Evolutionary conservation across 2,888 invertebrate genomes (phyloP), one percentile per base, ranked within the genome.

Genomic region (Oasisia sp.): DNA sequence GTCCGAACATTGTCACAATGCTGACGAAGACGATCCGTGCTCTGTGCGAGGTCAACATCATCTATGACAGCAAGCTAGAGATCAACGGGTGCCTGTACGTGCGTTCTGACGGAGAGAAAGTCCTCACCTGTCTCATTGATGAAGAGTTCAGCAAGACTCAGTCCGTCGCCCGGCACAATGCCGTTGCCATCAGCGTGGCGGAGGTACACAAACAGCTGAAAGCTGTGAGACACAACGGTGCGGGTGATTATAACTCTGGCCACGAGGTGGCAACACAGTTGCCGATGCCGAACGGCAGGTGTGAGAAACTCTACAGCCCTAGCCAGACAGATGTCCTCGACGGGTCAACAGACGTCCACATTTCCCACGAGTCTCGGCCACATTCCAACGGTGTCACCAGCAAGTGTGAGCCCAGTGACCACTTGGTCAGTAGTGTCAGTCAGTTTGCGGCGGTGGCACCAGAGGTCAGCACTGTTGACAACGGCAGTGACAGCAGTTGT

Each of bases 21-120:
- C 92, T 94, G 38, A 93, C 93, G 27, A 93, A 94, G 89, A 94
- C 94, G 27, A 94, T 94, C 89, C 94, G 94, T 91, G 94, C 94
- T 32, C 93, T 94, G n/a, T 94, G 94, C 74, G 94, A 94, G 90
- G 94, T 94, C 32, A 94, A 94, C 92, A 93, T 94, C 58, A 93
- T 93, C 38, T 94, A 93, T 74, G 93, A 94, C 89, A 45, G 93
- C 32, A 94, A 94, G 74, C 92, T 94, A 32, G 94, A 94, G 90
- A 94, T 94, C 50, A 93, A 93, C n/a, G 94, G 94, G 45, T 93
- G 93, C 89, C 56, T 94, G 50, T 94, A 94, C 89, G 93, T 94
- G 9, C 91, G 94, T 14, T 94, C 94, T 1, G 94, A 94, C 56
- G 94, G 94, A 11, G 93, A 94, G 91, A 93, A 93, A 90, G 94